These are phyloP conservation scores for Apoda limacodes DNA, from an alignment of 2,888 invertebrate species.

Conservation along the genomic window DNA sequence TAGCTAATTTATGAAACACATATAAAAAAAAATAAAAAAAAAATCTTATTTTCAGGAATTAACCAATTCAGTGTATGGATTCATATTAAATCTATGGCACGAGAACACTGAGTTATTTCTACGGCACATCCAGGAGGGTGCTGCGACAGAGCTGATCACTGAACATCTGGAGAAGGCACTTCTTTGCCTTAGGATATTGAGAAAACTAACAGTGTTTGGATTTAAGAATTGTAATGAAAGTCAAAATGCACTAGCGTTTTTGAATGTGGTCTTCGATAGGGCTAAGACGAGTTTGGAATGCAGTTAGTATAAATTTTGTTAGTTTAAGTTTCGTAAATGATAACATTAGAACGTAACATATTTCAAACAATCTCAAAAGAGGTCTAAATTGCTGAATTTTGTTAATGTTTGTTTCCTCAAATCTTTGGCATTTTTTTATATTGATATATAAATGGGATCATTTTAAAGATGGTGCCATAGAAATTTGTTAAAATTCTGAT, in stretches of 20 bases:
- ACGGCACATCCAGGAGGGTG: slow-evolving; percentile 71
- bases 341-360: too few relatives aligned
- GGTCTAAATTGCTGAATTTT: too few relatives aligned
- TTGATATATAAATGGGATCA: too few relatives aligned
- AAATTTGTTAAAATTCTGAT: too few relatives aligned
- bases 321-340: too few relatives aligned
- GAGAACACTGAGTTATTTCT: slow-evolving; percentile 77
- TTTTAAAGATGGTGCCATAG: too few relatives aligned
- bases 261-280: slow-evolving; percentile 82
- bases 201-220: slow-evolving; percentile 86
- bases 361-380: too few relatives aligned
- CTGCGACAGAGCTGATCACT: slow-evolving; percentile 70
- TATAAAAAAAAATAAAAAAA: not conserved
- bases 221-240: slow-evolving; percentile 82
- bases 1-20: too few relatives aligned
- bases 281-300: slow-evolving; percentile 84
- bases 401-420: too few relatives aligned
- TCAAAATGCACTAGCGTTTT: slow-evolving; percentile 79
- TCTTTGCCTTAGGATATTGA: slow-evolving; percentile 82
- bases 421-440: too few relatives aligned
- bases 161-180: slow-evolving; percentile 83
- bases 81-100: slow-evolving; percentile 85
- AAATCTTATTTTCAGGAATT: slow-evolving; percentile 72
- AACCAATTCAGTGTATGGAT: slow-evolving; percentile 77
- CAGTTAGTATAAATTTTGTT: slow-evolving; percentile 81